Evolutionary conservation across 2,888 invertebrate species (phyloP), one percentile per base, ranked within the genome.

Genomic region (Aphidoletes aphidimyza): DNA sequence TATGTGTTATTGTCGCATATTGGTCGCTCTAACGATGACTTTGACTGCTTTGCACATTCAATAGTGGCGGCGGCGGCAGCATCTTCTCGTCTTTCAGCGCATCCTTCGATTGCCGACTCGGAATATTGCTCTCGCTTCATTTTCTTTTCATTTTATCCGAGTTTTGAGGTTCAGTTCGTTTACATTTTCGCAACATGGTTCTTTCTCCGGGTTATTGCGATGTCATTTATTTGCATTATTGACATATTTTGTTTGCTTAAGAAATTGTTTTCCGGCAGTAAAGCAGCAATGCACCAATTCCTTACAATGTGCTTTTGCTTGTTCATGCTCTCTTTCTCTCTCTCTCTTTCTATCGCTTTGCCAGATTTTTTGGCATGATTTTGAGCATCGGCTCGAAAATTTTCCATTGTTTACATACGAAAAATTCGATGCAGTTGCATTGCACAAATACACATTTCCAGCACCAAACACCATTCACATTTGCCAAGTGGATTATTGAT

Each of bases 171-270:
- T 42, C 17, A 54, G 54, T 54, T 26, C 54, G 54, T 54, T 54
- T 54, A 11, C 54, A 54, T 54, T 54, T 54, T 54, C n/a, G 54
- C 54, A 54, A 54, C 54, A 54, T 54, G 54, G n/a, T 26, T 54
- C 54, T 54, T 54, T 54, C n/a, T n/a, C 22, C 54, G 54, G 26
- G 54, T 54, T 54, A 54, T 54, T 54, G 54, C 54, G 22, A 54
- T 54, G 54, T 26, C 54, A 54, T 54, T 54, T 54, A 54, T 54
- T 54, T 54, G 54, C 54, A 54, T 54, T 54, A 54, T 54, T 54
- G 54, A 54, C 54, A 54, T 54, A 54, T 54, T 54, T 54, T 54
- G 54, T 54, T 54, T 54, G 26, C 54, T 54, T 54, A 54, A 54
- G 54, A 54, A 54, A 54, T 54, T 54, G 54, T 26, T 54, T 54